Evolutionary conservation across 2,888 invertebrate species (phyloP).

Genomic region (Cotesia congregata): DNA sequence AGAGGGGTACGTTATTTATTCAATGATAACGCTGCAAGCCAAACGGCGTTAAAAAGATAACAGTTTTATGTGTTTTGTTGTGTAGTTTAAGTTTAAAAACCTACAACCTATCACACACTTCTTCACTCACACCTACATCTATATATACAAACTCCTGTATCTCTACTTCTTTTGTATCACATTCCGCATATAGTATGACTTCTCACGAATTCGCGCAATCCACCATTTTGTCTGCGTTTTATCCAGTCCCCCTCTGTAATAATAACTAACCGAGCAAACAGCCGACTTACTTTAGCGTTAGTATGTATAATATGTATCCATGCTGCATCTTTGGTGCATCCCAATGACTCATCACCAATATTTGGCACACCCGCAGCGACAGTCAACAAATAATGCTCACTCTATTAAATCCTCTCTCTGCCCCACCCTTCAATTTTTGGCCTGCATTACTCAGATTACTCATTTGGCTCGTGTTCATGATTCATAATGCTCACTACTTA

Average conservation of each 20-base stretch:
- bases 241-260: neutral
- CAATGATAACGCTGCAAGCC: constrained; percentile 59
- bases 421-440: no score
- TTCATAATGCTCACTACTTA: no score
- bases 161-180: no score
- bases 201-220: constrained; percentile 26
- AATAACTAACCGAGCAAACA: neutral
- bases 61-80: constrained; percentile 5
- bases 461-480: no score
- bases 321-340: constrained; percentile 16
- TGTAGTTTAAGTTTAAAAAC: constrained; percentile 5
- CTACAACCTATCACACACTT: neutral
- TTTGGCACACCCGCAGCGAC: constrained; percentile 37
- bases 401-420: constrained; percentile 28
- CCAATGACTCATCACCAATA: constrained; percentile 41
- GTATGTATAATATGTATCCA: no score
- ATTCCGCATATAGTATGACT: no score
- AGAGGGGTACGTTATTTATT: constrained; percentile 61
- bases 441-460: no score
- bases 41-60: constrained; percentile 50
- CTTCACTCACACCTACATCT: neutral
- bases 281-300: neutral
- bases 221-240: constrained; percentile 8
- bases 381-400: neutral
- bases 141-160: neutral